A percentile compares a stretch with the other conserved stretches of the same genome.
Evolutionary conservation across 2,888 invertebrate genomes (phyloP).

Genomic region (Polydrusus cervinus): DNA sequence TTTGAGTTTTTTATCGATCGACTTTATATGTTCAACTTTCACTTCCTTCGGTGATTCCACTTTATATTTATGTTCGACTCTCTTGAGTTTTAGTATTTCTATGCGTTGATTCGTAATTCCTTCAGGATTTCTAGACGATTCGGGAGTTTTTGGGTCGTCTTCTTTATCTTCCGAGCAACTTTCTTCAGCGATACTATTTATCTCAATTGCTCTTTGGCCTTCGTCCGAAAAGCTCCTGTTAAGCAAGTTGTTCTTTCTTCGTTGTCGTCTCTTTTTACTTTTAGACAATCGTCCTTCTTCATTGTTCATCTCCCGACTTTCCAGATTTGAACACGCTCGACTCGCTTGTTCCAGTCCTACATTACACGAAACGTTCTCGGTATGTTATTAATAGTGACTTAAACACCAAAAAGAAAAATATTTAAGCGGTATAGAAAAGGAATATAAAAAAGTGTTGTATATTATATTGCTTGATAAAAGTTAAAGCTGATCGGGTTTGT

Average conservation of each 20-base stretch:
- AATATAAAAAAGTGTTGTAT: slow-evolving; percentile 32
- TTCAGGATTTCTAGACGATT: slow-evolving; percentile 7
- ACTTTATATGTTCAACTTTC: slow-evolving; percentile 30
- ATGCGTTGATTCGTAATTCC: slow-evolving; percentile 11
- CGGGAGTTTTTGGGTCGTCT: background rate
- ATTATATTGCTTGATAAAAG: too few species aligned
- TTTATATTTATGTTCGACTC: slow-evolving; percentile 61
- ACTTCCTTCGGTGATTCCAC: slow-evolving; percentile 68
- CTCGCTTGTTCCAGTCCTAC: slow-evolving; percentile 42
- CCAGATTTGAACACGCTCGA: slow-evolving; percentile 1
- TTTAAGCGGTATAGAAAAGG: slow-evolving; percentile 33
- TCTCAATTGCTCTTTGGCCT: slow-evolving; percentile 19
- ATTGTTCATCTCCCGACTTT: slow-evolving; percentile 56
- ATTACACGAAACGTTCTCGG: slow-evolving; percentile 53
- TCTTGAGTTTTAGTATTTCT: slow-evolving; percentile 44
- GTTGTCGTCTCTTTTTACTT: slow-evolving; percentile 57
- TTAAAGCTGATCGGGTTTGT: background rate
- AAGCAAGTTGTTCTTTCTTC: slow-evolving; percentile 54
- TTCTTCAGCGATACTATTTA: slow-evolving; percentile 3
- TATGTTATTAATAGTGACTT: slow-evolving; percentile 46
- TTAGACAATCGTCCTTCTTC: slow-evolving; percentile 51
- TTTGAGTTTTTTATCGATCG: slow-evolving; percentile 46
- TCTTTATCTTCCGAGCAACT: background rate
- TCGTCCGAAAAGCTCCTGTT: slow-evolving; percentile 37
- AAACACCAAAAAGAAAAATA: slow-evolving; percentile 52